These are phyloP conservation scores for Lymantria dispar DNA, from an alignment of 2,888 invertebrate genomes.

Conservation along the genomic window DNA sequence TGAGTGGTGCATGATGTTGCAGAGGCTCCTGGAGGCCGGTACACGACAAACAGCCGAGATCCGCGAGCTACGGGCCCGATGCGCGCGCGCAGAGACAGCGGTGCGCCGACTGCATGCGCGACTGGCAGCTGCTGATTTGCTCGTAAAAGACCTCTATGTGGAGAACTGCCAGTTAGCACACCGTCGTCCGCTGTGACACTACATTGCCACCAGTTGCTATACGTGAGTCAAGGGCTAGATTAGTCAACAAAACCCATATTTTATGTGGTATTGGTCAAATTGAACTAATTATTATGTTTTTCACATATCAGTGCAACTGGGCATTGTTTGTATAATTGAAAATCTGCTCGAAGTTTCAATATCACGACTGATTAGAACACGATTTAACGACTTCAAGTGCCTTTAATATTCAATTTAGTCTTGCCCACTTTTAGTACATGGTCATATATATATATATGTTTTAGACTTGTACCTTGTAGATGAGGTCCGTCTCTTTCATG, in stretches of 20 bases:
- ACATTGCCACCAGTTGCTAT: neutral
- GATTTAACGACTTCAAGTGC: constrained; percentile 16
- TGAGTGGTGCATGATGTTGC: neutral
- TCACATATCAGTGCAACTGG: neutral
- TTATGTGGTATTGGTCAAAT: neutral
- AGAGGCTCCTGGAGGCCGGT: neutral
- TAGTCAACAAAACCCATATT: neutral
- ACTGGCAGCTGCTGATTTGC: constrained; percentile 87
- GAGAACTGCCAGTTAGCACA: constrained; percentile 89
- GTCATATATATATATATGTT: neutral
- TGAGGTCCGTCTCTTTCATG: constrained; percentile 6
- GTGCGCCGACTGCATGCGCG: constrained; percentile 81
- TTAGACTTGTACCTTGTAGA: neutral
- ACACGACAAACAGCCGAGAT: constrained; percentile 41
- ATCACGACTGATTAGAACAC: neutral
- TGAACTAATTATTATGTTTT: neutral
- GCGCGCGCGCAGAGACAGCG: constrained; percentile 67
- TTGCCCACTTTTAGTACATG: neutral
- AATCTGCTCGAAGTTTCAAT: neutral
- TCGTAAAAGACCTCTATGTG: constrained; percentile 91
- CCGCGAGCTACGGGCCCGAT: constrained; percentile 70
- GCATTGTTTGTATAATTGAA: neutral
- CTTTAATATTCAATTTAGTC: constrained; percentile 11
- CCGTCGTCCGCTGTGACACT: constrained; percentile 40
- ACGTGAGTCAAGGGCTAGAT: neutral